Conservation (phyloP, 2,888 invertebrate species). For the Crocallis elinguaria region DNA sequence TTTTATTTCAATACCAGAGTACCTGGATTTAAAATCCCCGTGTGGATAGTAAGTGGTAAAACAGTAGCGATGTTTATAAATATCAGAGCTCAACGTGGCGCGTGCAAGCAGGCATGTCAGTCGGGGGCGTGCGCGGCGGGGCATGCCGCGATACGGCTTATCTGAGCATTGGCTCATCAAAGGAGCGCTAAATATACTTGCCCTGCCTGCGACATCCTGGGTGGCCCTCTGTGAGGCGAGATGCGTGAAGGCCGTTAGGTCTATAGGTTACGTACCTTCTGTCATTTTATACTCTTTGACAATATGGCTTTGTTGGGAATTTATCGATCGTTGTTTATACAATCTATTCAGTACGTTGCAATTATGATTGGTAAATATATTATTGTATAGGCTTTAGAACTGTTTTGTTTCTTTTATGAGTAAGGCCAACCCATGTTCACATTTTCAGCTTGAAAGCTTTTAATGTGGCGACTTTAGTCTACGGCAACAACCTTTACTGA, state of each 20-base stretch:
- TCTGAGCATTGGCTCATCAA: conserved; percentile 66
- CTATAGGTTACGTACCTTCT: conserved; percentile 16
- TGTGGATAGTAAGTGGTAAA: conserved; percentile 20
- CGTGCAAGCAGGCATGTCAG: conserved; percentile 32
- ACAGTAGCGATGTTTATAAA: conserved; percentile 35
- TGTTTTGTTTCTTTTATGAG: too few relatives aligned
- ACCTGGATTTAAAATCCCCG: not conserved
- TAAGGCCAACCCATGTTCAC: too few relatives aligned
- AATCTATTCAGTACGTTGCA: not conserved
- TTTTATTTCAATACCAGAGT: not conserved
- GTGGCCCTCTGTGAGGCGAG: conserved; percentile 40
- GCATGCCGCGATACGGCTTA: conserved; percentile 63
- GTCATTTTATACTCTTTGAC: not conserved
- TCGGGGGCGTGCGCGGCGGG: conserved; percentile 48
- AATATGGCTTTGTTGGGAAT: conserved; percentile 5
- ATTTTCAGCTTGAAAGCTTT: too few relatives aligned
- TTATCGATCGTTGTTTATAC: conserved; percentile 2
- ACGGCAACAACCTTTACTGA: too few relatives aligned
- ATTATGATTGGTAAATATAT: too few relatives aligned
- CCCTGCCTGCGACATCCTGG: conserved; percentile 42
- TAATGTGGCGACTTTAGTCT: too few relatives aligned
- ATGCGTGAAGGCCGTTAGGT: conserved; percentile 47
- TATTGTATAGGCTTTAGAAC: too few relatives aligned
- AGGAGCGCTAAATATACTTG: conserved; percentile 69
- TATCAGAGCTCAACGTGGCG: conserved; percentile 25